Conservation (phyloP, 2,797 vertebrate genomes). For the Brotula barbata region DNA sequence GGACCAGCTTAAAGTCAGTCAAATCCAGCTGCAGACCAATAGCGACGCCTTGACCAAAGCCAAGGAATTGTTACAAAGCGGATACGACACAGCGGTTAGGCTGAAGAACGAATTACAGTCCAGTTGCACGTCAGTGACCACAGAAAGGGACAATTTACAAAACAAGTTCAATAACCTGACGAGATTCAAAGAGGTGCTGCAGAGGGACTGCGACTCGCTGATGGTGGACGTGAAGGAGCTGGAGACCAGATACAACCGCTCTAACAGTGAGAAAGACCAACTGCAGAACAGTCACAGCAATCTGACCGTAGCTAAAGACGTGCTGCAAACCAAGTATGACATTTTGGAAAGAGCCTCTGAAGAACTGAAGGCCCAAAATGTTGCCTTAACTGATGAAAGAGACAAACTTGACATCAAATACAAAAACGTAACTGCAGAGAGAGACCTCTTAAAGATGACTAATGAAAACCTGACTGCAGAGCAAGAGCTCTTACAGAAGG, state of each 20-base stretch:
- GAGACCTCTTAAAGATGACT: constrained; percentile 26
- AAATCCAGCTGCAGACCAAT: constrained; percentile 14
- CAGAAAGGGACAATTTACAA: constrained; percentile 57
- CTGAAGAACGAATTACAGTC: constrained; percentile 30
- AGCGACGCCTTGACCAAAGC: constrained; percentile 8
- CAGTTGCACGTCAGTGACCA: constrained; percentile 7
- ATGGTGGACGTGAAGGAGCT: constrained; percentile 46
- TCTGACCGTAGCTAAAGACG: constrained; percentile 25
- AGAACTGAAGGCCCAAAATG: constrained; percentile 17
- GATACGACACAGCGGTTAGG: constrained; percentile 1
- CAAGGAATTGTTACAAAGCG: constrained; percentile 10
- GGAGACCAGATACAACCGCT: constrained; percentile 41
- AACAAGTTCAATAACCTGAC: constrained; percentile 60
- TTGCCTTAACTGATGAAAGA: constrained; percentile 22
- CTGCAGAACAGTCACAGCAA: constrained; percentile 43
- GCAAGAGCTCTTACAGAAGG: constrained; percentile 27
- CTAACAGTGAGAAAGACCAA: constrained; percentile 47
- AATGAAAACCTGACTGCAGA: constrained; percentile 51
- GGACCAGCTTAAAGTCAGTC: constrained; percentile 21
- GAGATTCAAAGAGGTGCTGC: constrained; percentile 47
- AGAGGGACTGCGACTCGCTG: constrained; percentile 44
- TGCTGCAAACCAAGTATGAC: constrained; percentile 26
- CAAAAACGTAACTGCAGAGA: constrained; percentile 15
- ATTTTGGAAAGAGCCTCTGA: constrained; percentile 11
- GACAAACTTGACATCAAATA: constrained; percentile 15